Percentiles rank a stretch among this genome's conserved stretches.
phyloP scores from a whole-genome alignment of 2,797 vertebrate species.

The Neosilurus mollespiculum region DNA sequence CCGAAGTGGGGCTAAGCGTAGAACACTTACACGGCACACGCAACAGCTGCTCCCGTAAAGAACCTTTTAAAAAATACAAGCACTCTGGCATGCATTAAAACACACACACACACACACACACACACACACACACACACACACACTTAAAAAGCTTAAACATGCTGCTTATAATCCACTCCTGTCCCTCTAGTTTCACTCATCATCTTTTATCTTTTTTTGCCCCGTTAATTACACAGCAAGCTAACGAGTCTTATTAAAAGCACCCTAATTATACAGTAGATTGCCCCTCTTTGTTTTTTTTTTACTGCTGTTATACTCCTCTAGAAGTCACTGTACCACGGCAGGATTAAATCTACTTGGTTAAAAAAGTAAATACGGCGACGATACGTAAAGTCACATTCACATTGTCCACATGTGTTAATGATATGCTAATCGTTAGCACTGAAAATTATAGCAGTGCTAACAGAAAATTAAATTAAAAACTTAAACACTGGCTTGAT shows the following conservation, averaged over 20 bases:
- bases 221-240: too few relatives aligned
- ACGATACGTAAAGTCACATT: background rate
- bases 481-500: background rate
- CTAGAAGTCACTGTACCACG: background rate
- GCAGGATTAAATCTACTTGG: background rate
- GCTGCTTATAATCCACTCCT: background rate
- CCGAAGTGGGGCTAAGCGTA: slow-evolving; percentile 24
- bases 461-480: background rate
- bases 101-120: background rate
- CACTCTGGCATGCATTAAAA: background rate
- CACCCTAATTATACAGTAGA: background rate
- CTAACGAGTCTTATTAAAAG: background rate
- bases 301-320: background rate
- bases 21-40: slow-evolving; percentile 29
- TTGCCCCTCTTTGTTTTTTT: background rate
- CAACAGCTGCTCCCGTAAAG: slow-evolving; percentile 65
- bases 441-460: background rate
- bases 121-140: slow-evolving; percentile 2
- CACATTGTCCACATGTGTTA: background rate
- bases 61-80: slow-evolving; percentile 2
- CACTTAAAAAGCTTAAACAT: background rate
- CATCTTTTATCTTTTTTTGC: background rate
- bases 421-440: background rate
- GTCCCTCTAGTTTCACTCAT: background rate
- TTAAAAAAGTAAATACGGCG: background rate